Conservation (phyloP, 1,140 invertebrate genomes). For the Scaptomyza graminum region DNA sequence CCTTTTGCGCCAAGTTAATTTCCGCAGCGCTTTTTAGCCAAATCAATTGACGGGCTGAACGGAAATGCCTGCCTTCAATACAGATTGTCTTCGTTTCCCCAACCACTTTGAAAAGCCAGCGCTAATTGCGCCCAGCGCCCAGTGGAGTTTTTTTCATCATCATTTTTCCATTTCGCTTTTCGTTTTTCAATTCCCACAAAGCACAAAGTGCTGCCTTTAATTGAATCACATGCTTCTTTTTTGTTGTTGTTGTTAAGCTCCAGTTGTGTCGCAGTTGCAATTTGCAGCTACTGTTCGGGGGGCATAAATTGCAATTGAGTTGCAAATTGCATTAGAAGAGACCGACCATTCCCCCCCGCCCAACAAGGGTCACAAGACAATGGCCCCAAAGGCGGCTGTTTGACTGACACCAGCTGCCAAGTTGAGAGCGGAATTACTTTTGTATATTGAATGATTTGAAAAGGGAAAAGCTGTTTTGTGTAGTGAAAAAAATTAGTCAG, state of each 20-base stretch:
- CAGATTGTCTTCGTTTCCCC: slow-evolving; percentile 35
- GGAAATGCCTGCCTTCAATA: slow-evolving; percentile 12
- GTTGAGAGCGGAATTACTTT: neutral
- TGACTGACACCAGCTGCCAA: slow-evolving; percentile 3
- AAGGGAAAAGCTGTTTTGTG: neutral
- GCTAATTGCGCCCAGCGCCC: slow-evolving; percentile 14
- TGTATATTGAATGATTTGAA: neutral
- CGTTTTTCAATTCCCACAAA: slow-evolving; percentile 4
- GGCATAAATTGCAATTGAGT: slow-evolving; percentile 36
- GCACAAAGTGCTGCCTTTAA: slow-evolving; percentile 44
- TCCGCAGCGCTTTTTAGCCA: neutral
- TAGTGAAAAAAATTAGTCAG: too few species aligned
- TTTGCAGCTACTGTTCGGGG: slow-evolving; percentile 5
- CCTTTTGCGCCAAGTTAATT: slow-evolving; percentile 6
- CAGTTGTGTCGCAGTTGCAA: slow-evolving; percentile 12
- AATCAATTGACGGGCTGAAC: slow-evolving; percentile 38
- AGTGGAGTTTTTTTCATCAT: slow-evolving; percentile 14
- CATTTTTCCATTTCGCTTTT: too few species aligned
- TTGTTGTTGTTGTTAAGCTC: too few species aligned
- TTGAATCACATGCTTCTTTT: slow-evolving; percentile 42
- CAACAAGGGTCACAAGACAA: slow-evolving; percentile 14
- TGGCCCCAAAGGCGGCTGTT: neutral
- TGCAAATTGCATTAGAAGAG: slow-evolving; percentile 31
- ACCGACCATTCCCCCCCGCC: neutral
- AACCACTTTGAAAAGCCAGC: slow-evolving; percentile 23